Evolutionary conservation across 2,888 invertebrate species (phyloP), one percentile per base, ranked within the genome.

Genomic region (Tinea pellionella): DNA sequence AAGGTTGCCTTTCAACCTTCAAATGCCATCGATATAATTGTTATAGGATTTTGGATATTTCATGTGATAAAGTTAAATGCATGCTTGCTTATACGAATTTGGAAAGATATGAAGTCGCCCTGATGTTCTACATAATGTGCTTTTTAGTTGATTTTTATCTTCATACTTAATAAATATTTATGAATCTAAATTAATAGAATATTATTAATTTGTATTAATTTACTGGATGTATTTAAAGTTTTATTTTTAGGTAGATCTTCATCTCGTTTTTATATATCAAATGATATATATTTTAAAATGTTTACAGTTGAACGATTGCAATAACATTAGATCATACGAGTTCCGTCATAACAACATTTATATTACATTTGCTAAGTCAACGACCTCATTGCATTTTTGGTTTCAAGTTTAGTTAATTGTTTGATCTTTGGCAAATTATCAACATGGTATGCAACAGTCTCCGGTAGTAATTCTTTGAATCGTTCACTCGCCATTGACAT

Each of bases 401-500:
- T 53, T 53, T 53, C 53, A 53, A 53, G 53, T 53, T 53, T 24
- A 53, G 19, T 53, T 53, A 53, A 53, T 53, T 53, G 53, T 53
- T 53, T 53, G 53, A 53, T 53, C 24, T 19, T 53, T 53, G 19
- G 53, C 53, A 53, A 53, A 24, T 24, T 24, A 53, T 53, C 53
- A 24, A 53, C 53, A 9, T 24, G 24, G 53, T 24, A 53, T 53
- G 53, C 53, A 53, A 53, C 24, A 53, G 53, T 53, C 53, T 53
- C 53, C 24, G 53, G 53, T 53, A 53, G 53, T 47, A 53, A 24
- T 53, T 53, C 53, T 24, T 19, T n/a, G 53, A 53, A 24, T 24
- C 11, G 53, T 53, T 24, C 19, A 55, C 65, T 69, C 63, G 69
- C 72, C 75, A 76, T 77, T 77, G 77, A 78, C 77, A 77, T 53